Evolutionary conservation across 2,113 vertebrate genomes (phyloP).

Genomic region (Chiloscyllium plagiosum): DNA sequence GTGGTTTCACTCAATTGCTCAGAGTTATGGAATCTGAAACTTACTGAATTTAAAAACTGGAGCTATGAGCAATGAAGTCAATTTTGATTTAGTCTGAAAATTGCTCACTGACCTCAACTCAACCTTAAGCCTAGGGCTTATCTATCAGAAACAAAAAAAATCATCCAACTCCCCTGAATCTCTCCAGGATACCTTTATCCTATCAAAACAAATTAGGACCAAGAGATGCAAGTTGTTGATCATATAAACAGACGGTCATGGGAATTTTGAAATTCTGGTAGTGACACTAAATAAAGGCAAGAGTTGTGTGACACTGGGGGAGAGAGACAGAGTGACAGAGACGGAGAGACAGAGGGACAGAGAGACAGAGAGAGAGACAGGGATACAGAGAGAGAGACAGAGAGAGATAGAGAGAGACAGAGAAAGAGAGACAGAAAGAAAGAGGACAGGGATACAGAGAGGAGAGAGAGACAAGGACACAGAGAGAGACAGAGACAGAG

Average conservation of each 20-base stretch:
- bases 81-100: background rate
- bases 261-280: background rate
- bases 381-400: too few relatives aligned
- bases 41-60: background rate
- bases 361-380: background rate
- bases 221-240: background rate
- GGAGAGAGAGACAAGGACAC: too few relatives aligned
- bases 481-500: too few relatives aligned
- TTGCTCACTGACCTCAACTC: background rate
- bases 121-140: background rate
- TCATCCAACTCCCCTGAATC: background rate
- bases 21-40: background rate
- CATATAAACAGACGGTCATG: background rate
- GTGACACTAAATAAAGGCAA: background rate
- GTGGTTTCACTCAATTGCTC: background rate
- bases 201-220: background rate
- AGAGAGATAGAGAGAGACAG: too few relatives aligned
- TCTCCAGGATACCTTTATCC: background rate
- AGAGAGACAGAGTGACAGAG: background rate
- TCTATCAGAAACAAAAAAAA: background rate
- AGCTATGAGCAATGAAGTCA: background rate
- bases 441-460: too few relatives aligned
- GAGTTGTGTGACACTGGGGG: too few relatives aligned
- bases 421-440: too few relatives aligned
- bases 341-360: background rate